Conservation (phyloP, 2,797 vertebrate species). For the Brotula barbata region DNA sequence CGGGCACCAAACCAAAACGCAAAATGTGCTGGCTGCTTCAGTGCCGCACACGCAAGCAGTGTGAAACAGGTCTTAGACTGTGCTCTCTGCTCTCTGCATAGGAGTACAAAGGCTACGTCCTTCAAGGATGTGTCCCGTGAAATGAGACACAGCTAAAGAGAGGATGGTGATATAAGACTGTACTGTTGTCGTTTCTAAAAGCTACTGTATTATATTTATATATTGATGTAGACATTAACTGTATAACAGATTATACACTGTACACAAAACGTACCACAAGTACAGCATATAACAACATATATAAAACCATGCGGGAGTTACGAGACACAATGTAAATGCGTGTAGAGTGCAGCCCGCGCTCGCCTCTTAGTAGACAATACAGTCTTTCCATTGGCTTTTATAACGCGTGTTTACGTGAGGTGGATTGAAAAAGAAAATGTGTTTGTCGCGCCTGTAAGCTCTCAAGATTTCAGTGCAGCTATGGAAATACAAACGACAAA, state of each 20-base stretch:
- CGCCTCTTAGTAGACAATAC: constrained; percentile 36
- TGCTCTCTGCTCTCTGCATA: no score
- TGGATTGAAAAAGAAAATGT: constrained; percentile 39
- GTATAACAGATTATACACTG: constrained; percentile 56
- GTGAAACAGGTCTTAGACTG: no score
- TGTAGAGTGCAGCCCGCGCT: constrained; percentile 22
- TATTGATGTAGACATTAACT: constrained; percentile 59
- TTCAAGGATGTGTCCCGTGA: no score
- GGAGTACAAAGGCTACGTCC: no score
- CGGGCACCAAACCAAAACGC: no score
- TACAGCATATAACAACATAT: constrained; percentile 28
- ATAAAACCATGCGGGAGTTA: constrained; percentile 40
- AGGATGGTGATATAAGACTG: constrained; percentile 40
- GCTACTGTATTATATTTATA: constrained; percentile 56
- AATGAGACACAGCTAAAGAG: constrained; percentile 17
- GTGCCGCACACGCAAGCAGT: no score
- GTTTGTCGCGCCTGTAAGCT: constrained; percentile 53
- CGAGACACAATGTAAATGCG: constrained; percentile 40
- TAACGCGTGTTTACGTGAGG: constrained; percentile 50
- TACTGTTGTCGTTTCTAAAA: constrained; percentile 56
- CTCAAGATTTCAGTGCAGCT: constrained; percentile 56
- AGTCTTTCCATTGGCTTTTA: constrained; percentile 46
- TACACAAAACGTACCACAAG: constrained; percentile 12
- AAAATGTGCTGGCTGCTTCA: no score
- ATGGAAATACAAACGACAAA: constrained; percentile 42